Evolutionary conservation across 2,113 vertebrate species (phyloP), one percentile per base, ranked within the genome.

Genomic region (Corythaixoides concolor): DNA sequence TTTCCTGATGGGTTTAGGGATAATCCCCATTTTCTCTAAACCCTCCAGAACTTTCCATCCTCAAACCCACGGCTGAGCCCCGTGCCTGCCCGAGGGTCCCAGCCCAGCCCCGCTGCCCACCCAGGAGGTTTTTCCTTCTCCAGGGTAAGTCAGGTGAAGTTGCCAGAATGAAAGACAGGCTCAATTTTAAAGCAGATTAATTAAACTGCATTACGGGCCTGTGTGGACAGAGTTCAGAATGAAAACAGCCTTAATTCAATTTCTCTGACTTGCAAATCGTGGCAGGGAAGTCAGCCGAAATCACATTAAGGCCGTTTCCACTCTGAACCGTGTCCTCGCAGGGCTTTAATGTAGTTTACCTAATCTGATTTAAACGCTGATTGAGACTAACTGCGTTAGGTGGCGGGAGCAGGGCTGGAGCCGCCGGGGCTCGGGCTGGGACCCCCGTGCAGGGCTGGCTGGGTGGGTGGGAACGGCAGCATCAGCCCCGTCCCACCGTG

Each of bases 251-350:
- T 22, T 94, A 93, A 96, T 55, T 94, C 63, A 81, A 96, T 96
- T 96, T 83, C 76, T 68, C 49, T 56, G 90, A 89, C 77, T 95
- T 89, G 95, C 95, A 91, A 95, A 94, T 95, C 63, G 92, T 49
- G 64, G 90, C 88, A 28, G 90, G 49, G 52, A 72, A 60, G 90
- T 76, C 72, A 82, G 85, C 90, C n/a, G 32, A 28, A 95, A 96
- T 96, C 80, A 35, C 90, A 95, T 96, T 94, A 95, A n/a, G 68
- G 80, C 84, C 10, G 80, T 52, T 93, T 64, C 94, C 95, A 89
- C 80, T 30, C 88, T 33, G 76, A 47, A 49, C 90, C 62, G 87
- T 8, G 90, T 93, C 94, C 94, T 94, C 80, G 8, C 63, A 20
- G 90, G 72, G 32, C 53, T 73, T 84, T 96, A 94, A 94, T 89